Evolutionary conservation across 2,888 invertebrate genomes (phyloP).

Genomic region (Xanthostigma xanthostigma): DNA sequence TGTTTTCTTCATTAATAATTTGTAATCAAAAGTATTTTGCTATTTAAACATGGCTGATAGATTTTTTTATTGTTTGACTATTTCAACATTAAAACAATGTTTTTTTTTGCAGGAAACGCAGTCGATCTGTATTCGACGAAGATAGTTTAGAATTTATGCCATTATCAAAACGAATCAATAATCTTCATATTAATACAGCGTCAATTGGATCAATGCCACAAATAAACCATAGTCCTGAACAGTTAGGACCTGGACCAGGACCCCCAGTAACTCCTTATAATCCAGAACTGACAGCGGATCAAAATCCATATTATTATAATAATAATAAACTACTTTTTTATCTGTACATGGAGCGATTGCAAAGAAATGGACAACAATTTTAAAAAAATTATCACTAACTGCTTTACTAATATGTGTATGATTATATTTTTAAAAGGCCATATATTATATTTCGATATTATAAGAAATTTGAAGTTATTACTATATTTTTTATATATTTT

Average conservation of each 20-base stretch:
- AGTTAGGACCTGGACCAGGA: conserved; percentile 4
- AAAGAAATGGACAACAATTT: conserved; percentile 38
- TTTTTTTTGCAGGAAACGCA: conserved; percentile 50
- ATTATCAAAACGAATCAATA: conserved; percentile 78
- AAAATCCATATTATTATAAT: conserved; percentile 77
- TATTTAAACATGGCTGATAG: conserved; percentile 1
- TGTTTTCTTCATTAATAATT: conserved; percentile 9
- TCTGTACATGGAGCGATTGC: conserved; percentile 65
- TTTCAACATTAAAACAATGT: conserved; percentile 1
- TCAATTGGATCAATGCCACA: conserved; percentile 18
- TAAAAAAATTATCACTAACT: neutral
- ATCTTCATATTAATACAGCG: conserved; percentile 62
- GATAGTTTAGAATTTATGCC: conserved; percentile 68
- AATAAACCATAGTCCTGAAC: neutral
- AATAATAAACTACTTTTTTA: conserved; percentile 75
- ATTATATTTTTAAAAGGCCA: too few species aligned
- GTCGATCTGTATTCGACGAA: conserved; percentile 51
- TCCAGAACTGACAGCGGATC: conserved; percentile 58
- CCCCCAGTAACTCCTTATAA: conserved; percentile 34
- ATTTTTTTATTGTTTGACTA: neutral
- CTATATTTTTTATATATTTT: too few species aligned
- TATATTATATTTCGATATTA: too few species aligned
- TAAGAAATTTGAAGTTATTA: too few species aligned
- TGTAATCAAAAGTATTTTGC: neutral
- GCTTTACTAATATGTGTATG: too few species aligned